Percentiles rank a stretch among this genome's conserved stretches.
These are phyloP conservation scores for Calameuta pallipes DNA, from an alignment of 2,888 invertebrate genomes.

Conservation along the genomic window DNA sequence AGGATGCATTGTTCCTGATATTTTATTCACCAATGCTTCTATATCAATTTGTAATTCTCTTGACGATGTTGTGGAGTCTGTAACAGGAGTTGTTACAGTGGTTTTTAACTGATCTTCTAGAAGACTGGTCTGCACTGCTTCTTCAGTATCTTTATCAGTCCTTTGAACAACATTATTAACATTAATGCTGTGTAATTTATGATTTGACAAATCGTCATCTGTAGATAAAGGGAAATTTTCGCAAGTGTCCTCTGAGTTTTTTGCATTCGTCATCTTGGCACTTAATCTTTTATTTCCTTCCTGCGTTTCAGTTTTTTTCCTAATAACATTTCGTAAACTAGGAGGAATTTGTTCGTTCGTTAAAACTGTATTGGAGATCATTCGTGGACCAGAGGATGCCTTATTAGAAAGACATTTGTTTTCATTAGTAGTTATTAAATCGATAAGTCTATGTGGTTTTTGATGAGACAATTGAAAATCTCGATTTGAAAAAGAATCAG, in stretches of 20 bases:
- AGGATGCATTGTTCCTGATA: background rate
- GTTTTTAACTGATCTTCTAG: background rate
- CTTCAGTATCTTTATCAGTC: background rate
- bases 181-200: background rate
- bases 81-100: background rate
- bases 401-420: background rate
- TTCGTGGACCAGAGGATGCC: background rate
- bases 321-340: slow-evolving; percentile 6
- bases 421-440: background rate
- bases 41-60: background rate
- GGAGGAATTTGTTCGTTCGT: slow-evolving; percentile 49
- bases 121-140: background rate
- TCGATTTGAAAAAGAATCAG: background rate
- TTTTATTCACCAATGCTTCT: background rate
- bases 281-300: background rate
- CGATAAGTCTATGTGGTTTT: background rate
- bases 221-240: background rate
- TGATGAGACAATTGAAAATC: background rate
- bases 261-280: background rate
- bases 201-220: background rate
- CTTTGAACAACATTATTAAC: background rate
- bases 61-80: background rate
- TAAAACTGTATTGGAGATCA: slow-evolving; percentile 53
- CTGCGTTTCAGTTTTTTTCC: slow-evolving; percentile 32
- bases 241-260: background rate